Conservation (phyloP, 2,888 invertebrate species). For the Galerucella pusilla region DNA sequence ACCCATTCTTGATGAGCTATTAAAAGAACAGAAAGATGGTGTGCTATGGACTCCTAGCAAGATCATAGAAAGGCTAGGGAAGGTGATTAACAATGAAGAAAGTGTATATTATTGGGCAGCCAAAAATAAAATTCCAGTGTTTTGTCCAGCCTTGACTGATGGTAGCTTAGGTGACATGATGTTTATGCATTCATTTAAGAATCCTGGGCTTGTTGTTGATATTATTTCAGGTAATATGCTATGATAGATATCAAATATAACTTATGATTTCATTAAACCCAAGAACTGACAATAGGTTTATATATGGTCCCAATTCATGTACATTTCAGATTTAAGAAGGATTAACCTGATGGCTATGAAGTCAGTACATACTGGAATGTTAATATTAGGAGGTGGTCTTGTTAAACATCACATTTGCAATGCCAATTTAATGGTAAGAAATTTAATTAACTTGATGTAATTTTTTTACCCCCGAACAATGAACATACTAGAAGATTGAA, state of each 20-base stretch:
- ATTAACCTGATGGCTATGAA: slow-evolving; percentile 95
- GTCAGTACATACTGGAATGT: slow-evolving; percentile 93
- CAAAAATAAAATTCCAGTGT: slow-evolving; percentile 96
- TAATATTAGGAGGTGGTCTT: slow-evolving; percentile 95
- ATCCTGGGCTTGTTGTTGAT: slow-evolving; percentile 92
- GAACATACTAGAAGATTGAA: background rate
- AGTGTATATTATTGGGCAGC: slow-evolving; percentile 98
- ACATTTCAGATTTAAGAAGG: slow-evolving; percentile 78
- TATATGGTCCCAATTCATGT: background rate
- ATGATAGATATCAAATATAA: no score
- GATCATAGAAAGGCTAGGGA: slow-evolving; percentile 85
- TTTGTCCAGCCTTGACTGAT: slow-evolving; percentile 97
- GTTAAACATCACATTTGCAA: slow-evolving; percentile 99
- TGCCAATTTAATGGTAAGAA: slow-evolving; percentile 93
- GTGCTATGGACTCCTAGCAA: slow-evolving; percentile 93
- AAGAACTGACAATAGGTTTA: background rate
- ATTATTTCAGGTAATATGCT: slow-evolving; percentile 82
- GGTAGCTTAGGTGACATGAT: slow-evolving; percentile 99
- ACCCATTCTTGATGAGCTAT: slow-evolving; percentile 91
- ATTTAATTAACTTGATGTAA: background rate
- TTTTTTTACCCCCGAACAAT: background rate
- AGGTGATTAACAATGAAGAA: slow-evolving; percentile 87
- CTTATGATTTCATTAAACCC: no score
- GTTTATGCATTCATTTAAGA: slow-evolving; percentile 95
- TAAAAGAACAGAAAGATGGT: slow-evolving; percentile 82